Conservation (phyloP, 2,797 vertebrate species). For the Vultur gryphus region DNA sequence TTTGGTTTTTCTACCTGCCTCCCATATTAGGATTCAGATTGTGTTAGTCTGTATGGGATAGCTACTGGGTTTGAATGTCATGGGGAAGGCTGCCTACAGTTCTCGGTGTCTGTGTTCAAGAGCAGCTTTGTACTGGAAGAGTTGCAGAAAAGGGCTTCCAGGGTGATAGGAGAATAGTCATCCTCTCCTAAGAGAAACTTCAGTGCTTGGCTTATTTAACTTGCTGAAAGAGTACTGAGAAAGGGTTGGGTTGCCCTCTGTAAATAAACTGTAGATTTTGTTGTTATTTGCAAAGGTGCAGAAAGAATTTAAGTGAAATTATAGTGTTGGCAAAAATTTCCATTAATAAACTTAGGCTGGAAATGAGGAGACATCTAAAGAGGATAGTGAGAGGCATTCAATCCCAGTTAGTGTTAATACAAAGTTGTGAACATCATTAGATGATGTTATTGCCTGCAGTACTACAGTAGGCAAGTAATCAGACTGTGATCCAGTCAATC, state of each 20-base stretch:
- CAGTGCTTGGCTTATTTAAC: neutral
- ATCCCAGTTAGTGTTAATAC: neutral
- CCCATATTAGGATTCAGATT: neutral
- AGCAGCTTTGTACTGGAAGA: neutral
- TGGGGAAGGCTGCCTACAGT: neutral
- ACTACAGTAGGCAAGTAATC: neutral
- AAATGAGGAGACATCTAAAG: neutral
- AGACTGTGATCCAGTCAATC: neutral
- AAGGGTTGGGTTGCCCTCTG: neutral
- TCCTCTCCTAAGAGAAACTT: neutral
- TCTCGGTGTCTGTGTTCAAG: neutral
- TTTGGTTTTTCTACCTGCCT: neutral
- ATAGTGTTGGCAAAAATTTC: neutral
- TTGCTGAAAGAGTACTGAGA: neutral
- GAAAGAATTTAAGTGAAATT: neutral
- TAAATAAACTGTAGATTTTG: neutral
- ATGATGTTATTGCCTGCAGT: neutral
- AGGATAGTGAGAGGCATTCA: neutral
- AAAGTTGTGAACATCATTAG: neutral
- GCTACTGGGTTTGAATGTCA: neutral
- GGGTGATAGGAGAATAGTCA: neutral
- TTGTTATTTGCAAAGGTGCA: neutral
- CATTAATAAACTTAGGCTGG: neutral
- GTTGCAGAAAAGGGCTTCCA: neutral
- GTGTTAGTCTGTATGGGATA: neutral